Percentiles rank a stretch among this genome's conserved stretches.
Evolutionary conservation across 2,888 invertebrate species (phyloP).

Genomic region (Tiliacea aurago): DNA sequence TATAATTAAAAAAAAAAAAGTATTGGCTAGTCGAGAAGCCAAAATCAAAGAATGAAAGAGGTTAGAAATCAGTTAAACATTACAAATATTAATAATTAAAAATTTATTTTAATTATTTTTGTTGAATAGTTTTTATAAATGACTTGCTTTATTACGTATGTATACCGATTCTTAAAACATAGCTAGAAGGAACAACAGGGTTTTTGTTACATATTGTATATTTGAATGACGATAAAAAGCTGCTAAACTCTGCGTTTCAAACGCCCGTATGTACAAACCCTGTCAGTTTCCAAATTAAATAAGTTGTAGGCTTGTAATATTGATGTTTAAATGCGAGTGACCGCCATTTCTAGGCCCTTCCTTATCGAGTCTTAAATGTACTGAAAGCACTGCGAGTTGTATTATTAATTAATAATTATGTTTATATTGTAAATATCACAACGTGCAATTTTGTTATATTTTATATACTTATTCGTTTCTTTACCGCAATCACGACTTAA

Average conservation of each 20-base stretch:
- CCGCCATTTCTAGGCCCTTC: slow-evolving; percentile 23
- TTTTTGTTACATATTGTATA: too few relatives aligned
- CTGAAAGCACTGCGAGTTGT: slow-evolving; percentile 44
- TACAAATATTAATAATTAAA: too few relatives aligned
- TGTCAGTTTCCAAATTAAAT: slow-evolving; percentile 16
- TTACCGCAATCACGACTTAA: slow-evolving; percentile 37
- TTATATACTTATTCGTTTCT: slow-evolving; percentile 47
- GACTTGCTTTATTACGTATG: too few relatives aligned
- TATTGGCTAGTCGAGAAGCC: too few relatives aligned
- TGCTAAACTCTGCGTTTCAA: slow-evolving; percentile 19
- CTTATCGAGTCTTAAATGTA: slow-evolving; percentile 28
- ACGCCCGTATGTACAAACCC: background rate
- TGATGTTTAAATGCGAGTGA: slow-evolving; percentile 4
- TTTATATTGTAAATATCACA: slow-evolving; percentile 69
- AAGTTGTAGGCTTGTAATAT: background rate
- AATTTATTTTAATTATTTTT: too few relatives aligned
- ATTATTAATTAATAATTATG: slow-evolving; percentile 41
- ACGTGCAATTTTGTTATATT: slow-evolving; percentile 64
- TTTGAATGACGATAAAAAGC: background rate
- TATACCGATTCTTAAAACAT: too few relatives aligned
- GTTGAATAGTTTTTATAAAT: too few relatives aligned
- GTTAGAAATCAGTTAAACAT: too few relatives aligned
- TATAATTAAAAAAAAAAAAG: too few relatives aligned
- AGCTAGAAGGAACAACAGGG: too few relatives aligned
- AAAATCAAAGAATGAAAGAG: too few relatives aligned